Percentiles rank a stretch among this genome's conserved stretches.
Conservation (phyloP, 2,113 vertebrate species). For the Helogale parvula region DNA sequence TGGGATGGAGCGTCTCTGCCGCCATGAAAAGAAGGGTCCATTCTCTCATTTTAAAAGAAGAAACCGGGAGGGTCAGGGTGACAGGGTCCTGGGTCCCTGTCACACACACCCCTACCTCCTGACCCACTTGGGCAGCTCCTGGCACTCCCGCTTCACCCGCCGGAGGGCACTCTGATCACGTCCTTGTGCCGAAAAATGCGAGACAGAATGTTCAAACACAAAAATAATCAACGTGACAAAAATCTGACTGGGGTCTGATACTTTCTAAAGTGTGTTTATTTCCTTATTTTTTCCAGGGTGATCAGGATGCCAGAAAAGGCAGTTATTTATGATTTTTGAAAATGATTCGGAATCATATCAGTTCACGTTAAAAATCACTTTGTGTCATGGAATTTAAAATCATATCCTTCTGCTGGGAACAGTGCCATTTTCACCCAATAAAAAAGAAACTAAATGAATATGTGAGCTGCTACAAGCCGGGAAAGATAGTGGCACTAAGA, state of each 20-base stretch:
- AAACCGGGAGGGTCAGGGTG: not conserved
- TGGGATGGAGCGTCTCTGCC: accelerated
- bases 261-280: not conserved
- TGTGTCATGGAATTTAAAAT: not conserved
- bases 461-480: not conserved
- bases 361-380: not conserved
- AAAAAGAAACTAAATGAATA: slow-evolving; percentile 37
- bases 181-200: accelerated
- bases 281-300: not conserved
- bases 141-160: not conserved
- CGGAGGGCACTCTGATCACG: not conserved
- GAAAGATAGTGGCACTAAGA: not conserved
- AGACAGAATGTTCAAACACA: not conserved
- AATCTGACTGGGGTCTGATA: not conserved
- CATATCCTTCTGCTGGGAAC: not conserved
- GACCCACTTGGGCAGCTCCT: not conserved
- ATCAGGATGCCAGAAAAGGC: not conserved
- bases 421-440: not conserved
- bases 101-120: not conserved
- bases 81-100: not conserved
- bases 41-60: not conserved
- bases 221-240: not conserved
- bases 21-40: not conserved
- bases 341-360: not conserved
- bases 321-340: not conserved